A percentile compares a stretch with the other conserved stretches of the same genome.
phyloP scores from a whole-genome alignment of 1,140 invertebrate genomes.

The Caerostris darwini region DNA sequence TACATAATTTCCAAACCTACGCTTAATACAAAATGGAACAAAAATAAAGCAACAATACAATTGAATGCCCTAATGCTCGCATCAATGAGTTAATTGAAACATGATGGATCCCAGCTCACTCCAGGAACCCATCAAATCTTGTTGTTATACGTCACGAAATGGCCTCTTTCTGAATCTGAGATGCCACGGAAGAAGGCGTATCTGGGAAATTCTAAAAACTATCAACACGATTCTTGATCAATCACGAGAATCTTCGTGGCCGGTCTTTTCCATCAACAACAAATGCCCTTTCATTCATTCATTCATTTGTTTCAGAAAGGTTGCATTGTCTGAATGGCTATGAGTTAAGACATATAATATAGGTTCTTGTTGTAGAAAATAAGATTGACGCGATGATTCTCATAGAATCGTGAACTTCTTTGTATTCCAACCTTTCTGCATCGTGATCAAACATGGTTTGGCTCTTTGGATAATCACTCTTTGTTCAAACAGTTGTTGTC shows the following conservation, averaged over 20 bases:
- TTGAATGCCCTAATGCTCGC: not conserved
- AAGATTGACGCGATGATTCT: not conserved
- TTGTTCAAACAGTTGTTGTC: no score
- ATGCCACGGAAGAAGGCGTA: conserved; percentile 2
- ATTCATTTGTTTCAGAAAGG: not conserved
- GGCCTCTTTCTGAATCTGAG: conserved; percentile 28
- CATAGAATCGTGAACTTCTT: not conserved
- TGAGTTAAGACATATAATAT: not conserved
- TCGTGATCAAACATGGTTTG: no score
- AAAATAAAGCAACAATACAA: not conserved
- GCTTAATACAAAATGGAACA: not conserved
- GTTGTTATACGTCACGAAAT: not conserved
- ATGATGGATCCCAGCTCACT: not conserved
- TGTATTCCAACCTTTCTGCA: no score
- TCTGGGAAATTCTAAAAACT: not conserved
- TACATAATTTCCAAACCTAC: not conserved
- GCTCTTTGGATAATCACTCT: no score
- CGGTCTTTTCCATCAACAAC: not conserved
- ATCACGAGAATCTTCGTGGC: conserved; percentile 24
- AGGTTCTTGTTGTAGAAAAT: not conserved
- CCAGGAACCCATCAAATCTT: not conserved
- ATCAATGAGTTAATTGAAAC: not conserved
- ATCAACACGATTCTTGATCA: conserved; percentile 33
- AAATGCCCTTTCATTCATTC: not conserved
- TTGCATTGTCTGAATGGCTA: not conserved